Conservation (phyloP, 2,113 vertebrate species). For the Lutjanus erythropterus region DNA sequence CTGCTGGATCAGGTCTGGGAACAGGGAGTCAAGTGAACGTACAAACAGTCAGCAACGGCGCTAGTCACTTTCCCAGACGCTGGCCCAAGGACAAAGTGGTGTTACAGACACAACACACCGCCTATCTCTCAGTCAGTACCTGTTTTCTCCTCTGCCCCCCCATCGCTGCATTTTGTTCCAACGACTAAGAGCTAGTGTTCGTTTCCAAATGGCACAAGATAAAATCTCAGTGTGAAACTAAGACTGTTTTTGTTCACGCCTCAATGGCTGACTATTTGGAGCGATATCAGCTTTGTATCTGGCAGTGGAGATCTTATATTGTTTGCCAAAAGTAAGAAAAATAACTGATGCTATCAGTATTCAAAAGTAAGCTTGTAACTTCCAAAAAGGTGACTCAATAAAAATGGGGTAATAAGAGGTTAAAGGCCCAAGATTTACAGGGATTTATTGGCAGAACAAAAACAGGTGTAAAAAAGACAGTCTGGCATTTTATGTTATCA, state of each 20-base stretch:
- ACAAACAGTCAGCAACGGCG: conserved; percentile 28
- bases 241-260: conserved; percentile 8
- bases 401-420: neutral
- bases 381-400: neutral
- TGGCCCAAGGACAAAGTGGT: conserved; percentile 48
- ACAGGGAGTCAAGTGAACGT: conserved; percentile 34
- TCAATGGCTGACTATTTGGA: neutral
- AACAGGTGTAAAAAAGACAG: neutral
- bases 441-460: too few species aligned
- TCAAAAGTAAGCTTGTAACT: neutral
- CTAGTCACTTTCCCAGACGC: conserved; percentile 32
- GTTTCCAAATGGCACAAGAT: conserved; percentile 15
- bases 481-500: neutral
- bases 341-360: neutral
- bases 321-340: conserved; percentile 23
- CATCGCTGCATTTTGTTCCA: neutral
- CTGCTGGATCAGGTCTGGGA: conserved; percentile 48
- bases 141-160: neutral
- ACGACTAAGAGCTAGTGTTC: conserved; percentile 9
- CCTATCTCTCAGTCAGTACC: conserved; percentile 5
- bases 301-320: neutral
- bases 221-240: conserved; percentile 10
- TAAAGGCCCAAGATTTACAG: too few species aligned
- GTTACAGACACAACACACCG: conserved; percentile 55
- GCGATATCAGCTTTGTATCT: conserved; percentile 19